phyloP scores from a whole-genome alignment of 2,113 vertebrate species.

The Corythornis madagascariensis region DNA sequence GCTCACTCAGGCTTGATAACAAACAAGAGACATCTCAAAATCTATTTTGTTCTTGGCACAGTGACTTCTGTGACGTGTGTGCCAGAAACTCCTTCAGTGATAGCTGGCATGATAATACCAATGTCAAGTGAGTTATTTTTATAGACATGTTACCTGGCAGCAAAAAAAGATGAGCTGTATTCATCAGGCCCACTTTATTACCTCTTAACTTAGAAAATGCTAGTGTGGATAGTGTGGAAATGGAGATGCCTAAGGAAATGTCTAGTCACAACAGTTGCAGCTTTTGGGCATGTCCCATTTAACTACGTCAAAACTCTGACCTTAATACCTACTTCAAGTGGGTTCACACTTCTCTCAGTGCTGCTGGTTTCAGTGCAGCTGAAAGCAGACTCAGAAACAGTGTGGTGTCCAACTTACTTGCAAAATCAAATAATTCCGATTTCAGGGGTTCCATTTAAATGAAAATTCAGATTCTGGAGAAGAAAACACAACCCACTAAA shows the following conservation, averaged over 20 bases:
- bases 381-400: conserved; percentile 56
- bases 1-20: background rate
- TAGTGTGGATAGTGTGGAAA: background rate
- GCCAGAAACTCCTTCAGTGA: background rate
- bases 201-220: background rate
- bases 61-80: background rate
- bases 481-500: conserved; percentile 72
- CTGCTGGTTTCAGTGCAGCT: conserved; percentile 47
- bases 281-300: background rate
- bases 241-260: background rate
- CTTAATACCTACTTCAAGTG: background rate
- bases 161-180: background rate
- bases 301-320: conserved; percentile 1
- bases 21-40: background rate
- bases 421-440: conserved; percentile 64
- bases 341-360: conserved; percentile 8
- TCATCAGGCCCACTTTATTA: background rate
- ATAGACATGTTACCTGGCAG: background rate
- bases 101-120: background rate
- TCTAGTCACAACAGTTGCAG: background rate
- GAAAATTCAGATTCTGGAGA: conserved; percentile 68
- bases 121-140: background rate
- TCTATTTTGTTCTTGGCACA: background rate
- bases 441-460: conserved; percentile 64
- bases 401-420: conserved; percentile 52